Percentiles rank a stretch among this genome's conserved stretches.
Evolutionary conservation across 2,113 vertebrate species (phyloP).

Genomic region (Ophiodon elongatus): DNA sequence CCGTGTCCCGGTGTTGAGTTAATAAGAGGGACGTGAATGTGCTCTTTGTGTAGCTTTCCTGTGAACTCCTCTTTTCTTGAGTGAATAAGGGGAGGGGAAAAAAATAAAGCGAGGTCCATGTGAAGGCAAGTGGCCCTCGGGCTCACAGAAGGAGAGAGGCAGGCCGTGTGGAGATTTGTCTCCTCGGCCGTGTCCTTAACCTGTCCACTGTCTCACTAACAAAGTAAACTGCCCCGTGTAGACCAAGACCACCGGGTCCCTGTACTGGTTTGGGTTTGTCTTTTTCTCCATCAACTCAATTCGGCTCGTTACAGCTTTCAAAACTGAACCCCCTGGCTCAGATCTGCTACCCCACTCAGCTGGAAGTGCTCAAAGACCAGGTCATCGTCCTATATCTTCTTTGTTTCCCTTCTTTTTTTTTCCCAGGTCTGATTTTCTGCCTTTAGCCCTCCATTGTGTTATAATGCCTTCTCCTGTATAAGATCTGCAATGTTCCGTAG

Average conservation of each 20-base stretch:
- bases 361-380: neutral
- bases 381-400: neutral
- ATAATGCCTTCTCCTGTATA: neutral
- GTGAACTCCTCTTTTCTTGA: constrained; percentile 51
- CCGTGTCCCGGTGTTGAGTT: constrained; percentile 52
- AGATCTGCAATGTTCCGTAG: neutral
- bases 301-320: neutral
- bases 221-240: no score
- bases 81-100: constrained; percentile 48
- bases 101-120: constrained; percentile 33
- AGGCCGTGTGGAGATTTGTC: constrained; percentile 46
- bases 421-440: neutral
- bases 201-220: constrained; percentile 18
- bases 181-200: constrained; percentile 34
- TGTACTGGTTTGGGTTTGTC: neutral
- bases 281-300: neutral
- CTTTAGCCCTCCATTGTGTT: neutral
- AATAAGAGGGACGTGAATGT: constrained; percentile 66
- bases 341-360: neutral
- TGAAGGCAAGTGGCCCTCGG: constrained; percentile 63
- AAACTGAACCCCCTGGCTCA: neutral
- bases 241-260: neutral
- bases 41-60: constrained; percentile 49
- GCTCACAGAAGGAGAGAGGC: constrained; percentile 48
- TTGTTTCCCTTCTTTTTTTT: neutral